phyloP scores from a whole-genome alignment of 2,888 invertebrate species.

The Acholoe squamosa region DNA sequence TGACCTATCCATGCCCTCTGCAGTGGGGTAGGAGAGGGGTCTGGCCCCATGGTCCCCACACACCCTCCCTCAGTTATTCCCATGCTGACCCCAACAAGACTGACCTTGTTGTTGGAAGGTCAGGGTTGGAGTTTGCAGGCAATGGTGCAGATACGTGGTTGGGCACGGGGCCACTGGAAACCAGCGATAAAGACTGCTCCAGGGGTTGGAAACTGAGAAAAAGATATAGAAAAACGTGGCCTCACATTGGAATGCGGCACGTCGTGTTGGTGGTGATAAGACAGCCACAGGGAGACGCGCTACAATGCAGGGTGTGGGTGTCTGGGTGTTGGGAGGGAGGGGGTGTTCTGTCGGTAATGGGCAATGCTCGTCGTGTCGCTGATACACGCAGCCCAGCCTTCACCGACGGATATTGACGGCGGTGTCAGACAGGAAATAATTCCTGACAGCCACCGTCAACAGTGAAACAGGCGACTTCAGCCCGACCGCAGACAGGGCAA shows the following conservation, averaged over 20 bases:
- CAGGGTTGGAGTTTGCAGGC: neutral
- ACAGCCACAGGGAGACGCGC: too few species aligned
- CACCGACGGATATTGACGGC: constrained; percentile 46
- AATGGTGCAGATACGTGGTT: neutral
- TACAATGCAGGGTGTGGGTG: neutral
- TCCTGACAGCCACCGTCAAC: constrained; percentile 22
- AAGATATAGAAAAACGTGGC: neutral
- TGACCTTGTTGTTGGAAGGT: too few species aligned
- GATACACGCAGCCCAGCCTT: neutral
- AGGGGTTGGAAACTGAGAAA: neutral
- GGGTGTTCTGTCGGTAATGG: constrained; percentile 11
- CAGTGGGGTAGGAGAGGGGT: neutral
- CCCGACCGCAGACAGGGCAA: neutral
- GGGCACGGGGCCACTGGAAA: neutral
- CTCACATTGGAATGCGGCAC: neutral
- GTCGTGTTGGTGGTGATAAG: neutral
- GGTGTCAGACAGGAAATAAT: constrained; percentile 43
- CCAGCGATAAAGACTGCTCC: neutral
- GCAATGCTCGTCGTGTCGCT: neutral
- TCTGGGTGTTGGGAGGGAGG: neutral
- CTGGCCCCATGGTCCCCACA: neutral
- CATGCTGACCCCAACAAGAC: neutral
- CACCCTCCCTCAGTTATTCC: neutral
- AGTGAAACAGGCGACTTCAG: neutral
- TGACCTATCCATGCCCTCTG: neutral